phyloP scores from a whole-genome alignment of 2,797 vertebrate genomes.

The Chrosomus eos region DNA sequence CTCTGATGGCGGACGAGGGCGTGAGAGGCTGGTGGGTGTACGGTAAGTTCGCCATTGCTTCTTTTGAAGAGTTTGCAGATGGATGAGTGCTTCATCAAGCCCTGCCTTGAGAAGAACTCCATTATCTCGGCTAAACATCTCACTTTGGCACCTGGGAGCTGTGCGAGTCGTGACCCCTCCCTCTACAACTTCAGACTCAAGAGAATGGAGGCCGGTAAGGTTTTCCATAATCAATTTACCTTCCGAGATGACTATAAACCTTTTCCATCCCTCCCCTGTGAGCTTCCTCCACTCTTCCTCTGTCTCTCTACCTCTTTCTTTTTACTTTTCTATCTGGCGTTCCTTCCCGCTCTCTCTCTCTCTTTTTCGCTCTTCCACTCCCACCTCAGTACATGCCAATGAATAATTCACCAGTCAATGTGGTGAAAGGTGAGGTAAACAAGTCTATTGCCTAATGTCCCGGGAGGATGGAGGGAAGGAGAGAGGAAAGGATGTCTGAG shows the following conservation, averaged over 20 bases:
- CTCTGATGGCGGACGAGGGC: neutral
- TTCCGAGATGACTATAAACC: conserved; percentile 77
- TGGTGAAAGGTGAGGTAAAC: conserved; percentile 88
- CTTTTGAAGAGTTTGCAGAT: conserved; percentile 45
- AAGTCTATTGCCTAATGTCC: conserved; percentile 87
- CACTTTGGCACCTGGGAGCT: conserved; percentile 34
- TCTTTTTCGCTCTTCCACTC: conserved; percentile 46
- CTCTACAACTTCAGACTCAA: conserved; percentile 58
- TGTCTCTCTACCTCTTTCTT: conserved; percentile 39
- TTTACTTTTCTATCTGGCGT: conserved; percentile 54
- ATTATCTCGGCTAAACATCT: conserved; percentile 49
- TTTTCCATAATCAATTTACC: conserved; percentile 84
- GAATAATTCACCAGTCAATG: conserved; percentile 86
- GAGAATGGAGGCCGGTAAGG: conserved; percentile 78
- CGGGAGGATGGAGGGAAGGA: conserved; percentile 76
- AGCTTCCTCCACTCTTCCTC: conserved; percentile 64
- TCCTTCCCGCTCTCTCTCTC: conserved; percentile 49
- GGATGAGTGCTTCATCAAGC: conserved; percentile 46
- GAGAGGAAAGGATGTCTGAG: conserved; percentile 50
- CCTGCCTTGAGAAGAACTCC: conserved; percentile 38
- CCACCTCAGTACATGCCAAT: conserved; percentile 78
- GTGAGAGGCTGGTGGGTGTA: conserved; percentile 39
- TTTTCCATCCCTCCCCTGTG: conserved; percentile 45
- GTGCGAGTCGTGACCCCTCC: conserved; percentile 26
- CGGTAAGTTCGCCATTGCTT: conserved; percentile 4